Conservation (phyloP, 2,113 vertebrate genomes). For the Nipponia nippon region DNA sequence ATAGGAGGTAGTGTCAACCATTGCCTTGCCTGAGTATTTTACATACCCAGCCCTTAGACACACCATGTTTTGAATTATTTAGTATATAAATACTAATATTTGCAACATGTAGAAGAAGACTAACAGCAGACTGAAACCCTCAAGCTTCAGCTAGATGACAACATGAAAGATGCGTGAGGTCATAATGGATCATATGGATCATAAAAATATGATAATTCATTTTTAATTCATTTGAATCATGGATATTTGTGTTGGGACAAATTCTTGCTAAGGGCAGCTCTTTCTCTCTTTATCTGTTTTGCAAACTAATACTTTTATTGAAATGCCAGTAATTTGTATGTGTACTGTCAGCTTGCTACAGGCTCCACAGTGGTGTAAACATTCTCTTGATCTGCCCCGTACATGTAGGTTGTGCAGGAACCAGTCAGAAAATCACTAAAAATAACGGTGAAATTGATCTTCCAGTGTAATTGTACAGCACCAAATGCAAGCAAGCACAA, state of each 20-base stretch:
- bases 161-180: not conserved
- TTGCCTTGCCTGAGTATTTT: not conserved
- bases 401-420: not conserved
- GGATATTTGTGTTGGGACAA: not conserved
- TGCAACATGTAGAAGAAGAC: not conserved
- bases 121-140: not conserved
- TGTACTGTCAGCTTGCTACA: not conserved
- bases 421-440: not conserved
- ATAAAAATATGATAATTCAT: not conserved
- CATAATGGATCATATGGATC: not conserved
- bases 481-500: not conserved
- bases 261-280: not conserved
- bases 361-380: not conserved
- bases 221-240: not conserved
- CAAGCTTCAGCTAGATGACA: not conserved
- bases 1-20: not conserved
- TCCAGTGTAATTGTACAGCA: not conserved
- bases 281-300: not conserved
- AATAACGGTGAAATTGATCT: not conserved
- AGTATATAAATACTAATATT: not conserved
- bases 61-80: not conserved
- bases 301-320: not conserved
- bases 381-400: not conserved
- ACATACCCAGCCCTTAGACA: not conserved
- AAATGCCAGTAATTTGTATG: not conserved